Percentiles rank a stretch among this genome's conserved stretches.
phyloP scores from a whole-genome alignment of 2,888 invertebrate species.

The Aleiodes alternator region DNA sequence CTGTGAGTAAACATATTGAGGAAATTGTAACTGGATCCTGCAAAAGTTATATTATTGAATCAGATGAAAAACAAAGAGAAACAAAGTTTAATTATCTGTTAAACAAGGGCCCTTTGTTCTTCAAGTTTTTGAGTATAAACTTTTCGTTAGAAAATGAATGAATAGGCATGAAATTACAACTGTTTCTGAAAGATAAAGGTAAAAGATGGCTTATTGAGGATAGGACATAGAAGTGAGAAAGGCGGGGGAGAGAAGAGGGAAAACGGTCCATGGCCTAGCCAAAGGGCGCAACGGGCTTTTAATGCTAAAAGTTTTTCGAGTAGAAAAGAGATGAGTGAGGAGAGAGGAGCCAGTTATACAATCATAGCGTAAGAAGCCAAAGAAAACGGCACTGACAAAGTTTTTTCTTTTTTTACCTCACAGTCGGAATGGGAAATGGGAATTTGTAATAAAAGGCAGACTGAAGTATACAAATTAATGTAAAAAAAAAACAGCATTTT shows the following conservation, averaged over 20 bases:
- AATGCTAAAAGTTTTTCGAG: conserved; percentile 31
- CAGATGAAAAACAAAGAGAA: not conserved
- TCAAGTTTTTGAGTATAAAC: conserved; percentile 17
- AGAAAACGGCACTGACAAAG: conserved; percentile 7
- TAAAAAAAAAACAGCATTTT: not conserved
- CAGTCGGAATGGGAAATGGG: not conserved
- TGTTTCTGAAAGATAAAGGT: conserved; percentile 12
- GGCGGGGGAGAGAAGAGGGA: not conserved
- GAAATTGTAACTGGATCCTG: not conserved
- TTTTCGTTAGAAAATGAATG: conserved; percentile 22
- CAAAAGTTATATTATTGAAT: not conserved
- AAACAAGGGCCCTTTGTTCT: conserved; percentile 24
- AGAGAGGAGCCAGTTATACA: not conserved
- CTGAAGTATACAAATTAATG: conserved; percentile 21
- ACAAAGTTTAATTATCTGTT: conserved; percentile 27
- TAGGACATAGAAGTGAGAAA: not conserved
- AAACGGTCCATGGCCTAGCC: not conserved
- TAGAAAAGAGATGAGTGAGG: not conserved
- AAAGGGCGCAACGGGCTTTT: conserved; percentile 30
- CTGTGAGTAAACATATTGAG: conserved; percentile 9
- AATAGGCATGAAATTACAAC: conserved; percentile 25
- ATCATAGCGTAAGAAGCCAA: conserved; percentile 1
- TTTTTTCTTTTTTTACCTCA: not conserved
- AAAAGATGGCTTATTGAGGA: conserved; percentile 21
- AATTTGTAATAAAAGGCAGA: conserved; percentile 15